phyloP scores from a whole-genome alignment of 2,113 vertebrate genomes.

The Okapia johnstoni region DNA sequence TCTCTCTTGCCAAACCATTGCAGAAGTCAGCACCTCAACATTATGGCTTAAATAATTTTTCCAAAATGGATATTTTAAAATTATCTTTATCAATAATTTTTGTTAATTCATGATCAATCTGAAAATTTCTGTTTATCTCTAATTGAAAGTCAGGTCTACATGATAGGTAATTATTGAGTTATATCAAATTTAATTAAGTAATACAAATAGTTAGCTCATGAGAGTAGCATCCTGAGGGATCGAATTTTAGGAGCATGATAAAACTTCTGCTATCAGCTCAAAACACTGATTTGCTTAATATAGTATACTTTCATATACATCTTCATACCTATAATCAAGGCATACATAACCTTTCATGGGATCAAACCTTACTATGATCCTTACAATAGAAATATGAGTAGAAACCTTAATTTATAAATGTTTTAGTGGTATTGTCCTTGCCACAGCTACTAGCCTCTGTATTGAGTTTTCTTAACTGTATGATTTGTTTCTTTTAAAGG shows the following conservation, averaged over 20 bases:
- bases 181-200: neutral
- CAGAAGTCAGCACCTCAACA: neutral
- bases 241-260: neutral
- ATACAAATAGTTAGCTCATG: neutral
- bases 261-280: neutral
- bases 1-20: neutral
- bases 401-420: neutral
- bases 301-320: neutral
- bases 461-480: neutral
- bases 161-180: neutral
- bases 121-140: neutral
- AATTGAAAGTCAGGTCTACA: neutral
- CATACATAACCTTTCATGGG: neutral
- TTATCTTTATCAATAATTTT: neutral
- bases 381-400: neutral
- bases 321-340: neutral
- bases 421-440: neutral
- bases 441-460: neutral
- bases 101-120: neutral
- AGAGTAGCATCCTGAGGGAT: neutral
- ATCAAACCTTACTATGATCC: neutral
- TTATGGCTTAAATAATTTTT: neutral
- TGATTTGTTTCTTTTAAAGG: neutral
- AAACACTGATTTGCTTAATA: constrained; percentile 28
- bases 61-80: neutral